phyloP scores from a whole-genome alignment of 2,888 invertebrate species.

The Cordylochernes scorpioides region DNA sequence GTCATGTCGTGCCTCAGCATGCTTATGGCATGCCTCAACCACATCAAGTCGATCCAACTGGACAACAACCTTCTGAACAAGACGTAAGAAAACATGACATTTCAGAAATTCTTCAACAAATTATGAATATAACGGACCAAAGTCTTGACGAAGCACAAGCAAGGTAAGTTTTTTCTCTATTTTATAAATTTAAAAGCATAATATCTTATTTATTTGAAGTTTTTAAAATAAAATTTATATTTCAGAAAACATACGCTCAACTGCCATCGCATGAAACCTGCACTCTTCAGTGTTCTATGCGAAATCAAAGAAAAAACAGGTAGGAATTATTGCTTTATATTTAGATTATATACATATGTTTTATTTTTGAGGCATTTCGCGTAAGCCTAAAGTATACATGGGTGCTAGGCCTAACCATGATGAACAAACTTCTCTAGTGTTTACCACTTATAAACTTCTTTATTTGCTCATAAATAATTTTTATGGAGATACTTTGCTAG shows the following conservation, averaged over 20 bases:
- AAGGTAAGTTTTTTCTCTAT: slow-evolving; percentile 26
- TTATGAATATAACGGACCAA: slow-evolving; percentile 97
- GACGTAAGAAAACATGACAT: slow-evolving; percentile 70
- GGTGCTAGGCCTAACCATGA: no score
- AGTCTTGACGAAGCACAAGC: slow-evolving; percentile 94
- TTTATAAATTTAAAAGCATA: no score
- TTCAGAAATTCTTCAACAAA: slow-evolving; percentile 87
- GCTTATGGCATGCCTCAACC: slow-evolving; percentile 42
- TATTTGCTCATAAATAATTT: no score
- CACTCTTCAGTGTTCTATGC: slow-evolving; percentile 86
- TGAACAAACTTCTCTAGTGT: no score
- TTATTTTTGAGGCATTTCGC: no score
- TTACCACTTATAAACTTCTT: no score
- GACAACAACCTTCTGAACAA: slow-evolving; percentile 15
- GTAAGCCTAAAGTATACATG: no score
- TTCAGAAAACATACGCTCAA: slow-evolving; percentile 81
- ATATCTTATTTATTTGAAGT: no score
- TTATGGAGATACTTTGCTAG: no score
- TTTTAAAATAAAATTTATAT: no score
- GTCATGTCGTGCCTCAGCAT: slow-evolving; percentile 47
- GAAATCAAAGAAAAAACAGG: slow-evolving; percentile 99
- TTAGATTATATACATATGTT: no score
- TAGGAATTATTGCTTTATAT: no score
- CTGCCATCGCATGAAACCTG: slow-evolving; percentile 96
- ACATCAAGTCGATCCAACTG: slow-evolving; percentile 33